phyloP scores from a whole-genome alignment of 1,140 invertebrate genomes.

The Aleiodes sp. region DNA sequence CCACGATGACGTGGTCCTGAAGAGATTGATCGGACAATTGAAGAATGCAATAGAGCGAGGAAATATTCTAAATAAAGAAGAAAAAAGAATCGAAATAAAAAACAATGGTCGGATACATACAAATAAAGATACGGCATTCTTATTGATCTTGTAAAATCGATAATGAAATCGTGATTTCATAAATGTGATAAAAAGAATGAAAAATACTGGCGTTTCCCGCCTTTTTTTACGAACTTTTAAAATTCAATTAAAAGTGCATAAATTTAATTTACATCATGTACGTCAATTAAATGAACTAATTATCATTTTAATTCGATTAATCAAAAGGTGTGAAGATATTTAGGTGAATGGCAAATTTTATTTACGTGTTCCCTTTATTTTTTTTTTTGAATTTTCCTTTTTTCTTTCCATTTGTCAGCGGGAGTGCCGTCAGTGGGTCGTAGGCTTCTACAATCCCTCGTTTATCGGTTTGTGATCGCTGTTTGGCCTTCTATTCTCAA shows the following conservation, averaged over 20 bases:
- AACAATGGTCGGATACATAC: neutral
- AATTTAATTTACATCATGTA: too few relatives aligned
- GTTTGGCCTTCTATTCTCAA: neutral
- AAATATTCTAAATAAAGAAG: neutral
- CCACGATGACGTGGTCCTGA: constrained; percentile 22
- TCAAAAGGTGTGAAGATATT: neutral
- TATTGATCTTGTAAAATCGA: too few relatives aligned
- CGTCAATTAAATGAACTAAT: neutral
- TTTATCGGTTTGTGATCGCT: constrained; percentile 30
- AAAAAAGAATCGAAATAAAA: neutral
- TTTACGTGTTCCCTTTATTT: neutral
- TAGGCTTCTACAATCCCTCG: constrained; percentile 22
- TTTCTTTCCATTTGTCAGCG: constrained; percentile 29
- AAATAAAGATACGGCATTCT: too few relatives aligned
- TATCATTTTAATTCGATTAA: neutral
- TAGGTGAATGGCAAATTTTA: constrained; percentile 8
- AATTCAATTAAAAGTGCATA: too few relatives aligned
- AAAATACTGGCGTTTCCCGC: too few relatives aligned
- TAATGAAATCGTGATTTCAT: too few relatives aligned
- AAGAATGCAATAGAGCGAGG: neutral
- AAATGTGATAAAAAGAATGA: too few relatives aligned
- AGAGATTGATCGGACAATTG: constrained; percentile 6
- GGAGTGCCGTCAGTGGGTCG: constrained; percentile 32
- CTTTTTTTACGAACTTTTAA: too few relatives aligned
- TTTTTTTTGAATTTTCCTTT: neutral